Evolutionary conservation across 2,113 vertebrate species (phyloP), one percentile per base, ranked within the genome.

Genomic region (Antigone vipio): DNA sequence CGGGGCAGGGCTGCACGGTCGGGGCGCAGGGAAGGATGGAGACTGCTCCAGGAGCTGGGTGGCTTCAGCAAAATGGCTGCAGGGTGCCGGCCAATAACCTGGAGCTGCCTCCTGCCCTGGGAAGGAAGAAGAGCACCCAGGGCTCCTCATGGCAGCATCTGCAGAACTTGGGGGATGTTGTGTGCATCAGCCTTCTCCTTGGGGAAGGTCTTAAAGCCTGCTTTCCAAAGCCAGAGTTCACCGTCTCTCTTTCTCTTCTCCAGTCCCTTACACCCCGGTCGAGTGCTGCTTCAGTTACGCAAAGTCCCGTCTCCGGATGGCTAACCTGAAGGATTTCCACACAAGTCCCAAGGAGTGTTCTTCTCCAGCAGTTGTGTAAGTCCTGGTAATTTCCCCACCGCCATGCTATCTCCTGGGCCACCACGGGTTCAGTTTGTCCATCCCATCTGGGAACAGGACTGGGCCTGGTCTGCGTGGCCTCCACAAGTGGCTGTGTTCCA

Each of bases 251-350:
- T 2, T 58, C 18, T 47, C n/a, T 74, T 10, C 34, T 66, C 19
- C 79, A 96, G 96, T 4, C 23, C 29, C 15, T 10, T 27, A 67
- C 15, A 0, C 24, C 18, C 91, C 44, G 0, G 1, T 3, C 0
- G 82, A 96, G 72, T 95, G 95, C 79, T 96, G 96, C 89, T 95
- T 78, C 5, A 1, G 0, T 1, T 63, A 50, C 3, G 0, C 2
- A 0, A 58, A 26, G 15, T 1, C 2, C 4, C 1, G 4, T 5
- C 3, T 92, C 12, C 42, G n/a, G 6, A 17, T 38, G 22, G 0
- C 6, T 2, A 24, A 6, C 11, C 85, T 96, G 62, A 6, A 30
- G 66, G 1, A 0, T 2, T 93, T 11, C 93, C 85, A 78, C n/a
- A 3, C 1, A 5, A 79, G 85, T 26, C 3, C 78, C 71, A 55